These are phyloP conservation scores for Clinocottus analis DNA, from an alignment of 2,113 vertebrate genomes.

Conservation along the genomic window DNA sequence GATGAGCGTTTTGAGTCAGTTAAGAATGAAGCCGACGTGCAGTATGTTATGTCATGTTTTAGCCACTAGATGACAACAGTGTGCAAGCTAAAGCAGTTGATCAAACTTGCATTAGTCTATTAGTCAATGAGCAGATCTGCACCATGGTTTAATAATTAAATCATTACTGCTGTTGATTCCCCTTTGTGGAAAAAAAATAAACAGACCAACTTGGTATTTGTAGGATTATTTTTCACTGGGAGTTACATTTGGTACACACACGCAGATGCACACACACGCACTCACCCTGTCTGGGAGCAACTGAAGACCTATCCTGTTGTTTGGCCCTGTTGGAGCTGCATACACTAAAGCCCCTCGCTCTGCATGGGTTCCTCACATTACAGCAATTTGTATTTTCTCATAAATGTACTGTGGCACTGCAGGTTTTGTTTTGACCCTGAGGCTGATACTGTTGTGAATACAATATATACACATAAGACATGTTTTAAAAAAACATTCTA, in stretches of 20 bases:
- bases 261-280: background rate
- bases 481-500: slow-evolving; percentile 1
- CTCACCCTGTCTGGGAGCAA: background rate
- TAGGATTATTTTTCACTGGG: slow-evolving; percentile 12
- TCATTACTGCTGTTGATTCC: slow-evolving; percentile 56
- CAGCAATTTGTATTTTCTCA: slow-evolving; percentile 79
- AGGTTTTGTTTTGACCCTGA: slow-evolving; percentile 69
- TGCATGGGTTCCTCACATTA: slow-evolving; percentile 63
- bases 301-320: slow-evolving; percentile 30
- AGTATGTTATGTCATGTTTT: slow-evolving; percentile 22
- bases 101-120: slow-evolving; percentile 61
- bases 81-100: slow-evolving; percentile 56
- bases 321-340: slow-evolving; percentile 51
- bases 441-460: slow-evolving; percentile 53
- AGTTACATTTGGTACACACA: background rate
- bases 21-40: background rate
- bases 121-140: slow-evolving; percentile 55
- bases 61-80: slow-evolving; percentile 76
- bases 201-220: slow-evolving; percentile 35
- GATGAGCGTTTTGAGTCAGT: slow-evolving; percentile 14
- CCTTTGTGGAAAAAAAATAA: slow-evolving; percentile 45
- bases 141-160: slow-evolving; percentile 62
- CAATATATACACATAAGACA: slow-evolving; percentile 36
- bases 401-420: slow-evolving; percentile 61
- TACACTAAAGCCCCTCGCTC: slow-evolving; percentile 24